Evolutionary conservation across 2,797 vertebrate genomes (phyloP), one percentile per base, ranked within the genome.

Genomic region (Mus minutoides): DNA sequence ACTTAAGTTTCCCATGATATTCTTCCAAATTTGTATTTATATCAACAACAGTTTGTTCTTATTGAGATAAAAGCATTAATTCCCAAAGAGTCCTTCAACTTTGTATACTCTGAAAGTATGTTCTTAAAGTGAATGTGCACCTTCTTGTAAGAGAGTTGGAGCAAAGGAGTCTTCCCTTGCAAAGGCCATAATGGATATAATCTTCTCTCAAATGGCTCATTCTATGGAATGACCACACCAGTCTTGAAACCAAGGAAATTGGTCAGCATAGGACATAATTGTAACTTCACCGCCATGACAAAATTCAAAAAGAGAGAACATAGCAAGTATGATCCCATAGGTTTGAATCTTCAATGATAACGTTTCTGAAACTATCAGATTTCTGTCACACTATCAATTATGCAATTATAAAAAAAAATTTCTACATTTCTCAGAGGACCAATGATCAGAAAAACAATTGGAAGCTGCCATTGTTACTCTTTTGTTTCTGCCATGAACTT

Each of bases 21-120:
- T 90, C 95, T 95, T 82, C 58, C n/a, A 94, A 96, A 96, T 80
- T 67, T 75, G 12, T 82, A 56, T 92, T 91, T 85, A 52, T 90
- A 52, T 60, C 11, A 82, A 31, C 6, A 84, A 0, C 37, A 71
- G 67, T 95, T 96, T 80, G 40, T 94, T 91, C 56, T 69, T 90
- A 79, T 73, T 83, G 78, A 93, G 80, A 77, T 92, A 64, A 95
- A 97, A 93, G 31, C 82, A 91, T 91, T 43, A 89, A 94, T 24
- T 37, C 29, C 37, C 49, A 94, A 88, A 84, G 24, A 58, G 21
- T 93, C 37, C 24, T 86, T 94, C 11, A 67, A 90, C 9, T 46
- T 91, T 82, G 62, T 60, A 9, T 75, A 80, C 46, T 92, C 19
- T 69, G 54, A 92, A 94, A 94, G 60, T 56, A 9, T 60, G 46